These are phyloP conservation scores for Labeo catla DNA, from an alignment of 2,113 vertebrate genomes.

Conservation along the genomic window DNA sequence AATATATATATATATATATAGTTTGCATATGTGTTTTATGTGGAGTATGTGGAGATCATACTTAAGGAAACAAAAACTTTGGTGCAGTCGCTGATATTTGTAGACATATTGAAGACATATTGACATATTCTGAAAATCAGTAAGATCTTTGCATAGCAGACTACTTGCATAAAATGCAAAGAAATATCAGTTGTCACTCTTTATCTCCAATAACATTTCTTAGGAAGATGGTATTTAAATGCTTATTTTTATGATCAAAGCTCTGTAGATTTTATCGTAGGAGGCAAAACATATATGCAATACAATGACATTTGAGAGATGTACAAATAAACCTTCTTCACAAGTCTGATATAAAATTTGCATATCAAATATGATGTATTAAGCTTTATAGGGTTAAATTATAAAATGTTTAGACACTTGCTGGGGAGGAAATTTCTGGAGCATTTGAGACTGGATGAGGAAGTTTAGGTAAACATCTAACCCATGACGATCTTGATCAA, in stretches of 20 bases:
- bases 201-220: neutral
- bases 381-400: neutral
- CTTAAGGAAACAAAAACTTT: no score
- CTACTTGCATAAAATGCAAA: neutral
- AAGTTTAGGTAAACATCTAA: neutral
- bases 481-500: neutral
- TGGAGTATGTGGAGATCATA: no score
- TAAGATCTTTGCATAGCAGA: no score
- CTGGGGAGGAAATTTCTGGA: neutral
- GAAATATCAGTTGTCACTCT: neutral
- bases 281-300: neutral
- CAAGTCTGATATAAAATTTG: neutral
- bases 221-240: neutral
- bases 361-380: neutral
- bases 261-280: neutral
- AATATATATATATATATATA: no score
- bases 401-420: neutral
- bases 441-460: neutral
- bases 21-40: no score
- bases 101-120: no score
- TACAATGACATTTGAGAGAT: no score
- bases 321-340: neutral
- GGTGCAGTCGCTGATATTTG: no score
- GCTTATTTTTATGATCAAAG: neutral
- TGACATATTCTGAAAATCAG: no score